phyloP scores from a whole-genome alignment of 1,140 invertebrate genomes.

The Gonioctena quinquepunctata region DNA sequence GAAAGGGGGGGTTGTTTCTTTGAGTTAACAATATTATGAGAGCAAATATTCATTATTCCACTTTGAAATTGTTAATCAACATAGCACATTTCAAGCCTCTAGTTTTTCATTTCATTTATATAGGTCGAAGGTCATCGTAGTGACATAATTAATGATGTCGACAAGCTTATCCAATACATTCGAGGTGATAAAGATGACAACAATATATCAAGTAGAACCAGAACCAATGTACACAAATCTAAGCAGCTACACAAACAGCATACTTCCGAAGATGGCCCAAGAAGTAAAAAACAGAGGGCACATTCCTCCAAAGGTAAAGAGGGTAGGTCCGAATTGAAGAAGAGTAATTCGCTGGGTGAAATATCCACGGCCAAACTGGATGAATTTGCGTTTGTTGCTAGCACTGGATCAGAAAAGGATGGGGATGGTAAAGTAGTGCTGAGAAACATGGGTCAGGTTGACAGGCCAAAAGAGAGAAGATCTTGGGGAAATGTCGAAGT shows the following conservation, averaged over 20 bases:
- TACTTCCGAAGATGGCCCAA: slow-evolving; percentile 30
- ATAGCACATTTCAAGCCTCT: too few species aligned
- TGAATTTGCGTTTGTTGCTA: slow-evolving; percentile 55
- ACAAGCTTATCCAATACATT: slow-evolving; percentile 60
- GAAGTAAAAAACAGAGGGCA: slow-evolving; percentile 27
- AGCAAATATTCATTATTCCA: too few species aligned
- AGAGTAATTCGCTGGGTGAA: slow-evolving; percentile 72
- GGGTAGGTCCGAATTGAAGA: slow-evolving; percentile 58
- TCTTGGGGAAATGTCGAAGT: slow-evolving; percentile 68
- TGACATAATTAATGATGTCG: slow-evolving; percentile 55
- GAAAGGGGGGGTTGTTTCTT: too few species aligned
- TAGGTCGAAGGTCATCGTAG: slow-evolving; percentile 49
- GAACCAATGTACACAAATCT: slow-evolving; percentile 36
- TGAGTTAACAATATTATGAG: too few species aligned
- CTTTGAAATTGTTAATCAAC: too few species aligned
- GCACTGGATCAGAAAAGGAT: slow-evolving; percentile 21
- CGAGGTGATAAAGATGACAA: slow-evolving; percentile 54
- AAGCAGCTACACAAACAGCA: slow-evolving; percentile 47
- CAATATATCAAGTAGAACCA: slow-evolving; percentile 20
- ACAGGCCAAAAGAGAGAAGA: slow-evolving; percentile 58
- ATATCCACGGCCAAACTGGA: slow-evolving; percentile 71
- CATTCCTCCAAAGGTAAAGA: slow-evolving; percentile 31
- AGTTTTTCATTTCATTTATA: slow-evolving; percentile 1
- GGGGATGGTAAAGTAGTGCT: slow-evolving; percentile 40
- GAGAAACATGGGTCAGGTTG: slow-evolving; percentile 38